Percentiles rank a stretch among this genome's conserved stretches.
Conservation (phyloP, 2,113 vertebrate species). For the Lycaon pictus region DNA sequence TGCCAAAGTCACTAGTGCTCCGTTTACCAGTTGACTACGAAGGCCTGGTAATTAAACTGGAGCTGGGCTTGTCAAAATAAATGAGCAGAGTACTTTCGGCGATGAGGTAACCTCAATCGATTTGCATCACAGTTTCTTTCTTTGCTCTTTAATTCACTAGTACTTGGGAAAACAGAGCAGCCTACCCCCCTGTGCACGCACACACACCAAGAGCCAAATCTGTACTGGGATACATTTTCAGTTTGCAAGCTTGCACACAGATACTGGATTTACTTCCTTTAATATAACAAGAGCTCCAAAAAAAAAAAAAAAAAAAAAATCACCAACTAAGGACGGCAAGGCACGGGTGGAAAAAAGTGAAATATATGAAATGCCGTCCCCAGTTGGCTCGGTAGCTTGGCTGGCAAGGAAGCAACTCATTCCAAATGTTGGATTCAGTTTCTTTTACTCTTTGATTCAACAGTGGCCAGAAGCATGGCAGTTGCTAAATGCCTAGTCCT, state of each 20-base stretch:
- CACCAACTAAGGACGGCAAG: constrained; percentile 41
- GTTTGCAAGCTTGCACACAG: not conserved
- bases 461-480: constrained; percentile 70
- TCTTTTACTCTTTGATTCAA: constrained; percentile 73
- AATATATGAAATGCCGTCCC: constrained; percentile 64
- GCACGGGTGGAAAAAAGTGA: constrained; percentile 48
- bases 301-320: constrained; percentile 41
- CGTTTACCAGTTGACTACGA: constrained; percentile 32
- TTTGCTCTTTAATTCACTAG: constrained; percentile 49
- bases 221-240: constrained; percentile 21
- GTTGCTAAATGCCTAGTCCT: constrained; percentile 60
- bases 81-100: constrained; percentile 8
- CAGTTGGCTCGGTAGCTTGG: constrained; percentile 68
- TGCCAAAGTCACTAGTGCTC: constrained; percentile 69
- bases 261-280: constrained; percentile 51
- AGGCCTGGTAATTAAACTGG: constrained; percentile 71
- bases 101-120: constrained; percentile 62
- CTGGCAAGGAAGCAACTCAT: constrained; percentile 73
- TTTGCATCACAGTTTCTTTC: constrained; percentile 52
- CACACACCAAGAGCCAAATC: not conserved
- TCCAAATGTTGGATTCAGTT: constrained; percentile 75
- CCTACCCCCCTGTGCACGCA: not conserved
- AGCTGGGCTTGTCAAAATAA: constrained; percentile 74
- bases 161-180: not conserved
- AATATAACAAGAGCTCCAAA: not conserved